Evolutionary conservation across 1,140 invertebrate genomes (phyloP).

Genomic region (Lepidostoma basale): DNA sequence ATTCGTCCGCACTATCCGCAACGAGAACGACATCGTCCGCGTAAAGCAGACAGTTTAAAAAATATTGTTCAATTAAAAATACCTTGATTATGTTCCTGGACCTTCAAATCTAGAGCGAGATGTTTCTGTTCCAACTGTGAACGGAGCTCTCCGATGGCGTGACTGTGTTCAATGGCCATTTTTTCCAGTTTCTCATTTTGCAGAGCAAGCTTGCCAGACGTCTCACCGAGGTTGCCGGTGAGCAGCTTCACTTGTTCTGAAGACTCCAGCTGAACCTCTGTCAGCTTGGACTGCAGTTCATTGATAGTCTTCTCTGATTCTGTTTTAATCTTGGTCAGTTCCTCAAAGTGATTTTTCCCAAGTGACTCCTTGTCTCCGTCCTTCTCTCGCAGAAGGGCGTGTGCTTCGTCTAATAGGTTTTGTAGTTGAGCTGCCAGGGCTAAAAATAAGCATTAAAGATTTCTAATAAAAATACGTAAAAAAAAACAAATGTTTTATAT

Average conservation of each 20-base stretch:
- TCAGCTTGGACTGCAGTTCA: slow-evolving; percentile 57
- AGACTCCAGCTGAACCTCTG: slow-evolving; percentile 56
- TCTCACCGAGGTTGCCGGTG: slow-evolving; percentile 55
- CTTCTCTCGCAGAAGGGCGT: slow-evolving; percentile 58
- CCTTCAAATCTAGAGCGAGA: slow-evolving; percentile 57
- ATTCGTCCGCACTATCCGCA: too few species aligned
- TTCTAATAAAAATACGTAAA: too few species aligned
- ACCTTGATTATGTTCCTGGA: slow-evolving; percentile 59
- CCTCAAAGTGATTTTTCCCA: slow-evolving; percentile 59
- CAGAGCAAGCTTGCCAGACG: slow-evolving; percentile 56
- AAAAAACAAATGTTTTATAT: too few species aligned
- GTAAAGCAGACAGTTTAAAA: neutral
- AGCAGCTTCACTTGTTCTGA: slow-evolving; percentile 57
- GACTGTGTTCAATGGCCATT: slow-evolving; percentile 57
- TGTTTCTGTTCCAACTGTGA: slow-evolving; percentile 57
- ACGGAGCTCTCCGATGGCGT: slow-evolving; percentile 56
- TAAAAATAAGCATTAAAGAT: too few species aligned
- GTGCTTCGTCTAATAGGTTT: slow-evolving; percentile 59
- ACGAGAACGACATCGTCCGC: too few species aligned
- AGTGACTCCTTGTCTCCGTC: slow-evolving; percentile 59
- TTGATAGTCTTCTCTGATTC: slow-evolving; percentile 57
- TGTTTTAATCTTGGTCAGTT: slow-evolving; percentile 52
- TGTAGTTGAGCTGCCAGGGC: slow-evolving; percentile 58
- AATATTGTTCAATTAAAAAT: slow-evolving; percentile 22
- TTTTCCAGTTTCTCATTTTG: slow-evolving; percentile 60